These are phyloP conservation scores for Dicycla oo DNA, from an alignment of 2,888 invertebrate genomes.

Conservation along the genomic window DNA sequence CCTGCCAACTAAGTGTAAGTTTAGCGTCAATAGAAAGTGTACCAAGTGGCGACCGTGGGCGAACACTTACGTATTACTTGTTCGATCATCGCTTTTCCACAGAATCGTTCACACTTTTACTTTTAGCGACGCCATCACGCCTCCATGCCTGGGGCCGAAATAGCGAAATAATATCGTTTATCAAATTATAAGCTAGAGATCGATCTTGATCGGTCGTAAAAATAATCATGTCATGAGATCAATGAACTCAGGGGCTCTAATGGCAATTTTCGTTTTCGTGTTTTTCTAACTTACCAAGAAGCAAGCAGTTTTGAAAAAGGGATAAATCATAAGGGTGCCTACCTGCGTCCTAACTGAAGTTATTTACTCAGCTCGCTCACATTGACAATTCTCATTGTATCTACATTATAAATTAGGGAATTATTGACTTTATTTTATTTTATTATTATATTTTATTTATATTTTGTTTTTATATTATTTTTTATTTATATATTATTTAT, in stretches of 20 bases:
- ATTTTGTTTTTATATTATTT: too few relatives aligned
- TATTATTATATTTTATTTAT: too few relatives aligned
- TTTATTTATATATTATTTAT: too few relatives aligned
- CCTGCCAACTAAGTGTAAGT: slow-evolving; percentile 41
- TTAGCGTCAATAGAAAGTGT: slow-evolving; percentile 65
- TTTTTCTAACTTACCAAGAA: neutral
- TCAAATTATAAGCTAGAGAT: slow-evolving; percentile 47
- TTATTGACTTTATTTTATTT: too few relatives aligned
- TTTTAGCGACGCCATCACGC: slow-evolving; percentile 70
- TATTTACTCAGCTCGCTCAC: too few relatives aligned
- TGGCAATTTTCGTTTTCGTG: neutral
- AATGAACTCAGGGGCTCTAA: neutral
- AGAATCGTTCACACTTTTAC: slow-evolving; percentile 81
- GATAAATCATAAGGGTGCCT: too few relatives aligned
- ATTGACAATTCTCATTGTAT: too few relatives aligned
- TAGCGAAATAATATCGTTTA: slow-evolving; percentile 38
- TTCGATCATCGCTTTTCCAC: slow-evolving; percentile 66
- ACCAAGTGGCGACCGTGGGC: slow-evolving; percentile 65
- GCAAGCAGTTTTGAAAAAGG: neutral
- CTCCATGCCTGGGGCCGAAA: slow-evolving; percentile 59
- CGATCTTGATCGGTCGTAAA: slow-evolving; percentile 23
- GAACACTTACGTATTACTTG: slow-evolving; percentile 66
- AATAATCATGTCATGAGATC: slow-evolving; percentile 24
- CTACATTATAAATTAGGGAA: too few relatives aligned
- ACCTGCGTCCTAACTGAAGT: too few relatives aligned